These are phyloP conservation scores for Microplitis mediator DNA, from an alignment of 1,140 invertebrate species.

Conservation along the genomic window DNA sequence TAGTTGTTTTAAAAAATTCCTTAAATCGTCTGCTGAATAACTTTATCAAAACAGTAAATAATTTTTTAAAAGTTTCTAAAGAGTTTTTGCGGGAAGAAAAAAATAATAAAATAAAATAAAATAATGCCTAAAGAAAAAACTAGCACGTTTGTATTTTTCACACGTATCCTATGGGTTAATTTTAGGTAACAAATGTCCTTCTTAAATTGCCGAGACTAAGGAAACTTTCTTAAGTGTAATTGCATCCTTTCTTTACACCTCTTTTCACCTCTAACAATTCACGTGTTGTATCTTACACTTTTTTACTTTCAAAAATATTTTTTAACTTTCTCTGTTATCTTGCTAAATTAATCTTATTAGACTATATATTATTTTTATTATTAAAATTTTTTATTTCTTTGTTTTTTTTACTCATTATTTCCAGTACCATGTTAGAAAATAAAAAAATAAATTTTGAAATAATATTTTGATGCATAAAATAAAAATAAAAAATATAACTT, in stretches of 20 bases:
- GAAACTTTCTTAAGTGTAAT: slow-evolving; percentile 3
- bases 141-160: not conserved
- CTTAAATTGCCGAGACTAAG: slow-evolving; percentile 1
- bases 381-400: not conserved
- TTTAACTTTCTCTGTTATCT: not conserved
- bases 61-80: not conserved
- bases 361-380: not conserved
- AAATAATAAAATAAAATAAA: too few species aligned
- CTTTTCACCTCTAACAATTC: not conserved
- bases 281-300: not conserved
- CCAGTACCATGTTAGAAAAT: too few species aligned
- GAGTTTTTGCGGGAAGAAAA: not conserved
- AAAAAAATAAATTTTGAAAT: too few species aligned
- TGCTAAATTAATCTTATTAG: not conserved
- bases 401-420: not conserved
- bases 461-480: too few species aligned
- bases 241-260: not conserved
- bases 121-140: not conserved
- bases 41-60: not conserved
- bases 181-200: slow-evolving; percentile 1
- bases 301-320: not conserved
- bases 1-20: too few species aligned
- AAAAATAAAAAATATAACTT: too few species aligned
- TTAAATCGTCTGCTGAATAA: not conserved
- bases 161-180: slow-evolving; percentile 1